These are phyloP conservation scores for Octodon degus DNA, from an alignment of 2,113 vertebrate genomes.

Conservation along the genomic window DNA sequence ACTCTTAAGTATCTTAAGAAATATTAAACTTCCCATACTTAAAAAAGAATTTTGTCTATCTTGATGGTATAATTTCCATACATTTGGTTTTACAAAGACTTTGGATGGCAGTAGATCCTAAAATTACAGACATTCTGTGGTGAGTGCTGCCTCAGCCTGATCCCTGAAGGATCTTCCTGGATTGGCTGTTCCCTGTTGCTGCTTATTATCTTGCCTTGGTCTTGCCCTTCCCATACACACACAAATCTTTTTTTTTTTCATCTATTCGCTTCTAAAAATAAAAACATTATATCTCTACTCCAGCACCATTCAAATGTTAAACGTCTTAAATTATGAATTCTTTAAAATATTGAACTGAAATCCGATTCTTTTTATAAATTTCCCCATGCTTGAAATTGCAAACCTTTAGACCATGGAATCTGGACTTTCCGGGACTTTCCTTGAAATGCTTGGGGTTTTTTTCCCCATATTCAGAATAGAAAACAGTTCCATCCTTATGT, in stretches of 20 bases:
- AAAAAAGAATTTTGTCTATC: background rate
- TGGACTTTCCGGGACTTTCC: background rate
- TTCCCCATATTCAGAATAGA: background rate
- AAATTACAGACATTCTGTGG: accelerated
- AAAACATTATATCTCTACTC: background rate
- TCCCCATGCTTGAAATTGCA: background rate
- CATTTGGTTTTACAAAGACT: slow-evolving; percentile 2
- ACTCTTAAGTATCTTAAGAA: slow-evolving; percentile 7
- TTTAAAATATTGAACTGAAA: background rate
- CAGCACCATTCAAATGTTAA: background rate
- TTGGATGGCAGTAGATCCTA: background rate
- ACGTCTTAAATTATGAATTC: background rate
- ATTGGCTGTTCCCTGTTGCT: background rate
- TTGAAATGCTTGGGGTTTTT: background rate
- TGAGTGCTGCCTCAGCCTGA: background rate
- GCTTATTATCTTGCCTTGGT: background rate
- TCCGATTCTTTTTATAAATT: background rate
- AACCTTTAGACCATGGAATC: background rate
- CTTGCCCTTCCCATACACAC: background rate
- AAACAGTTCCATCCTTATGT: background rate
- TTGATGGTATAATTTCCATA: background rate
- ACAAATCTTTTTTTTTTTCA: background rate
- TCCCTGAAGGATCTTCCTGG: background rate
- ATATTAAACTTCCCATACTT: background rate
- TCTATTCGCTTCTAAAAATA: slow-evolving; percentile 8